A percentile compares a stretch with the other conserved stretches of the same genome.
phyloP scores from a whole-genome alignment of 2,888 invertebrate genomes.

The Neocrepidodera transversa region DNA sequence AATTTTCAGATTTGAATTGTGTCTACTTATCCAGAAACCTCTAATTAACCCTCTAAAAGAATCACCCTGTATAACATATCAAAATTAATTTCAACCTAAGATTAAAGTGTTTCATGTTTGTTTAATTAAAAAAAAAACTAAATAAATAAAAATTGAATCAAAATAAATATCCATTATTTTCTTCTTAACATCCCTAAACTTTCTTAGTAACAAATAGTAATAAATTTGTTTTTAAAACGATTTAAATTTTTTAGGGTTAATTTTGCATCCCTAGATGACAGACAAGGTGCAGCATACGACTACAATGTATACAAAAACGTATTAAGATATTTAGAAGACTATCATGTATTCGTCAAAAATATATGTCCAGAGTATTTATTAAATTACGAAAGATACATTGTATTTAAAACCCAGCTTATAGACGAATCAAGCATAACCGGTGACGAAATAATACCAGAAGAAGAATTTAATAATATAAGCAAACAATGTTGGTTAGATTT shows the following conservation, averaged over 20 bases:
- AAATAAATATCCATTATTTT: too few species aligned
- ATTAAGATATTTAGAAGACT: constrained; percentile 52
- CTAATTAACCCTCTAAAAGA: too few species aligned
- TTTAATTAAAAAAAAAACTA: too few species aligned
- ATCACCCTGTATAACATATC: too few species aligned
- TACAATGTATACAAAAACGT: constrained; percentile 54
- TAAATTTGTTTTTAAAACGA: too few species aligned
- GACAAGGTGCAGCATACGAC: constrained; percentile 42
- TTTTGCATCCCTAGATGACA: constrained; percentile 26
- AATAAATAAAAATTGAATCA: too few species aligned
- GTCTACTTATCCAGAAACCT: too few species aligned
- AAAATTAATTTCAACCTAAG: too few species aligned
- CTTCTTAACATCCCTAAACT: too few species aligned
- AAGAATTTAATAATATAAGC: constrained; percentile 48
- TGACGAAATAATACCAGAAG: constrained; percentile 30
- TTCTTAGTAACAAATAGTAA: too few species aligned
- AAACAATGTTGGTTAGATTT: constrained; percentile 68
- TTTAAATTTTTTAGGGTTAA: constrained; percentile 36
- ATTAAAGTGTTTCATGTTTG: too few species aligned
- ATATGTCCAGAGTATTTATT: constrained; percentile 58
- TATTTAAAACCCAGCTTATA: constrained; percentile 39
- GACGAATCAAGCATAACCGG: constrained; percentile 18
- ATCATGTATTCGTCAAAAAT: constrained; percentile 57
- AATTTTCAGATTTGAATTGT: too few species aligned
- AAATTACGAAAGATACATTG: constrained; percentile 56